These are phyloP conservation scores for Mergus octosetaceus DNA, from an alignment of 2,797 vertebrate species.

Conservation along the genomic window DNA sequence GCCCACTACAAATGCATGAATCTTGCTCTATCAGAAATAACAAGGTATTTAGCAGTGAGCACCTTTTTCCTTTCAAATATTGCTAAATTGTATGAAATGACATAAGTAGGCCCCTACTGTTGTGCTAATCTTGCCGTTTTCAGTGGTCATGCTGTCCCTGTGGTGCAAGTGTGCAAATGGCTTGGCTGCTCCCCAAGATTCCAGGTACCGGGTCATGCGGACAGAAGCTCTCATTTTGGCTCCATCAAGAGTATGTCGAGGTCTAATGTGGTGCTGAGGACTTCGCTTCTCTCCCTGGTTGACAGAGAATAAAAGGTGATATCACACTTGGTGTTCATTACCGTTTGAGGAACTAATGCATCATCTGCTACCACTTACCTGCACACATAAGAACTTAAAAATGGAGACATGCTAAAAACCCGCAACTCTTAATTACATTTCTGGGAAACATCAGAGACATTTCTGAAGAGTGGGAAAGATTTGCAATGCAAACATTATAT, in stretches of 20 bases:
- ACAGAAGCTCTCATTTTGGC: constrained; percentile 95
- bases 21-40: not conserved
- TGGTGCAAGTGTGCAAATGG: constrained; percentile 95
- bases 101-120: constrained; percentile 79
- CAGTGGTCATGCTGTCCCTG: constrained; percentile 95
- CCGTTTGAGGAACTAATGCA: not conserved
- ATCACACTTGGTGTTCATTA: not conserved
- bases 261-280: constrained; percentile 87
- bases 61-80: not conserved
- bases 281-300: constrained; percentile 88
- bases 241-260: constrained; percentile 85
- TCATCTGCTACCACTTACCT: not conserved
- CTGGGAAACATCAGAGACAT: constrained; percentile 35
- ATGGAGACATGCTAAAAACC: constrained; percentile 11
- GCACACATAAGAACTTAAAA: not conserved
- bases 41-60: not conserved
- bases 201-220: constrained; percentile 94
- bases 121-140: constrained; percentile 95
- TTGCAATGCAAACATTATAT: not conserved
- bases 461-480: constrained; percentile 34
- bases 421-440: not conserved
- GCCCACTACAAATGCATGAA: accelerated
- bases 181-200: constrained; percentile 95
- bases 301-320: not conserved
- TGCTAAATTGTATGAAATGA: not conserved